Evolutionary conservation across 2,113 vertebrate genomes (phyloP).

Genomic region (Mus pahari): DNA sequence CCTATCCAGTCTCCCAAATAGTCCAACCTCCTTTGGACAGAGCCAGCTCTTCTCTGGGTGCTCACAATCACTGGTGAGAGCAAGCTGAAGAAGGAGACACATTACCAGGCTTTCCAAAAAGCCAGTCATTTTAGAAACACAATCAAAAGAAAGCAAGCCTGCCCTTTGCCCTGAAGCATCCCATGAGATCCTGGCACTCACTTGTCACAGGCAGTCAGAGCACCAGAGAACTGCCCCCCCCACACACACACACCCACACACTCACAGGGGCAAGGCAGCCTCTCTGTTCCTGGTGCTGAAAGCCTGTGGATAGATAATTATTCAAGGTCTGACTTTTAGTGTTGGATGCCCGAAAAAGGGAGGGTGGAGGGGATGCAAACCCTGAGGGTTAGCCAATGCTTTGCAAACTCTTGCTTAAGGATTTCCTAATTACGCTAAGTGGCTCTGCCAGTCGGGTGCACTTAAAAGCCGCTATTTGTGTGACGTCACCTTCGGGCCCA

Average conservation of each 20-base stretch:
- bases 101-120: not conserved
- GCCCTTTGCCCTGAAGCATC: not conserved
- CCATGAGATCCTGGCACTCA: fast-evolving
- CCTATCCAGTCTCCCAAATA: not conserved
- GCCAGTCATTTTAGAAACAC: not conserved
- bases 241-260: no score
- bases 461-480: slow-evolving; percentile 93
- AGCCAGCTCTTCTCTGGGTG: not conserved
- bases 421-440: slow-evolving; percentile 99
- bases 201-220: not conserved
- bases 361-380: slow-evolving; percentile 87
- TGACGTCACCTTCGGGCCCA: slow-evolving; percentile 92
- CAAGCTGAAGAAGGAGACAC: not conserved
- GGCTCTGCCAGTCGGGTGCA: slow-evolving; percentile 94
- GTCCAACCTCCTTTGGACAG: not conserved
- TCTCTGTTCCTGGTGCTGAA: slow-evolving; percentile 89
- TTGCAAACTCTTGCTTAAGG: slow-evolving; percentile 98
- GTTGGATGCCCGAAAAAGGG: slow-evolving; percentile 90
- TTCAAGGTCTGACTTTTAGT: slow-evolving; percentile 96
- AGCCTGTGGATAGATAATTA: slow-evolving; percentile 94
- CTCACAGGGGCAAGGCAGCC: slow-evolving; percentile 86
- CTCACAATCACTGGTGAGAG: not conserved
- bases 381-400: slow-evolving; percentile 94
- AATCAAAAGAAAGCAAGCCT: not conserved
- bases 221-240: slow-evolving; percentile 41